A percentile compares a stretch with the other conserved stretches of the same genome.
Conservation (phyloP, 2,888 invertebrate species). For the Lapara coniferarum region DNA sequence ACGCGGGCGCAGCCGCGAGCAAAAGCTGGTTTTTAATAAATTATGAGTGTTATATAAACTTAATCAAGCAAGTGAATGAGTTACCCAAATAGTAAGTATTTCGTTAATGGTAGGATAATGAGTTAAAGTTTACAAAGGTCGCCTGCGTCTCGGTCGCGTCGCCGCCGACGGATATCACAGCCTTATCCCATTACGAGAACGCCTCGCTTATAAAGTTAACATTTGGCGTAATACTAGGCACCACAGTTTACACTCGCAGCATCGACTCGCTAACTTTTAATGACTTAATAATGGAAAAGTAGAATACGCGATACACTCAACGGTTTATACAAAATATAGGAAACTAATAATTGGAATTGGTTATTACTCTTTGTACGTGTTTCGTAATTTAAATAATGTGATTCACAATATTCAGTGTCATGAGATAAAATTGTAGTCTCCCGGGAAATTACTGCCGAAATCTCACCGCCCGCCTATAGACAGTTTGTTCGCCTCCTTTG, state of each 20-base stretch:
- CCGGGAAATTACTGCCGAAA: conserved; percentile 81
- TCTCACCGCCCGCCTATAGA: conserved; percentile 74
- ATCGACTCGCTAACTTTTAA: conserved; percentile 44
- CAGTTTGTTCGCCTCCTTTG: conserved; percentile 73
- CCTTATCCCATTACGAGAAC: conserved; percentile 25
- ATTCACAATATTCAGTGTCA: conserved; percentile 57
- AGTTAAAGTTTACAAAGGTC: neutral
- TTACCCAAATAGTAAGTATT: conserved; percentile 19
- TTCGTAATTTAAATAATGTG: conserved; percentile 31
- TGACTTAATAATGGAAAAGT: conserved; percentile 38
- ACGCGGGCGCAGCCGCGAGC: neutral
- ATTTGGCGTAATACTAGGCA: conserved; percentile 27
- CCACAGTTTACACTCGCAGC: conserved; percentile 22
- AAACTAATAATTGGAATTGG: conserved; percentile 20
- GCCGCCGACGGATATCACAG: conserved; percentile 9
- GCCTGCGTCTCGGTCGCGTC: neutral
- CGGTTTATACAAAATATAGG: conserved; percentile 18
- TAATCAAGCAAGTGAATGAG: conserved; percentile 4
- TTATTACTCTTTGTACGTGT: conserved; percentile 8
- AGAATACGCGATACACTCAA: conserved; percentile 26
- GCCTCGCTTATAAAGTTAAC: conserved; percentile 30
- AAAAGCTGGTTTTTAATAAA: neutral
- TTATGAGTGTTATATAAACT: neutral
- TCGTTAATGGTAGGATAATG: conserved; percentile 13
- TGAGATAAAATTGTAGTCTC: conserved; percentile 71